Base-by-base conservation (phyloP, 2,888 invertebrate genomes). In the Nasonia oneida region DNA sequence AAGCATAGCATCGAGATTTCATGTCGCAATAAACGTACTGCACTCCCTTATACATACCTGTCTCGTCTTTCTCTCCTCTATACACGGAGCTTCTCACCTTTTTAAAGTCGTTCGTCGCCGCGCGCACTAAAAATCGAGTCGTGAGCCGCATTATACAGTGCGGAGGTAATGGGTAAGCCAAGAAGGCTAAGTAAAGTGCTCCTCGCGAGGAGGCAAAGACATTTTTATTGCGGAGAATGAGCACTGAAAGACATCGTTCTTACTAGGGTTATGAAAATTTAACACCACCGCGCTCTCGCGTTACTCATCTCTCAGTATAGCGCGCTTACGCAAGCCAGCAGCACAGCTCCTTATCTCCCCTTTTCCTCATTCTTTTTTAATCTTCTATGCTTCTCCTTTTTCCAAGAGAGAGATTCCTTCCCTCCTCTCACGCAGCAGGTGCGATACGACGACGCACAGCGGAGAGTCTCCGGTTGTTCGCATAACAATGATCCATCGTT, bases 191-290 rank as follows among this genome's bases (percentile, higher is more conserved):
- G 77, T 85, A 71, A 77, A 78, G 83, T 73, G 61, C 76, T 29
- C 33, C 33, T 23, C 47, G 71, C 6, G n/a, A n/a, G 8, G 53
- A 71, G 64, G 64, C n/a, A 90, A 90, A 88, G 90, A 89, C 89
- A 88, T 89, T 91, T 91, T 89, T 90, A 90, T 91, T 91, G 91
- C 90, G 88, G 88, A 90, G 88, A 87, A 88, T 87, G 86, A 88
- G 86, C 83, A 87, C 88, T 89, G 89, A 89, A 90, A 90, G 90
- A 90, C 89, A 90, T 86, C 87, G 88, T 89, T 90, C 90, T 89
- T 88, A 83, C 86, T 88, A 87, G 88, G 88, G 88, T 91, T 91
- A 91, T 91, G 90, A 91, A 91, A 90, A 91, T 90, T 90, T 91
- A 91, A 90, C 90, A 89, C 89, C 87, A 85, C 89, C 89, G 88